Evolutionary conservation across 2,888 invertebrate species (phyloP).

Genomic region (Ashinkailepas kermadecensis): DNA sequence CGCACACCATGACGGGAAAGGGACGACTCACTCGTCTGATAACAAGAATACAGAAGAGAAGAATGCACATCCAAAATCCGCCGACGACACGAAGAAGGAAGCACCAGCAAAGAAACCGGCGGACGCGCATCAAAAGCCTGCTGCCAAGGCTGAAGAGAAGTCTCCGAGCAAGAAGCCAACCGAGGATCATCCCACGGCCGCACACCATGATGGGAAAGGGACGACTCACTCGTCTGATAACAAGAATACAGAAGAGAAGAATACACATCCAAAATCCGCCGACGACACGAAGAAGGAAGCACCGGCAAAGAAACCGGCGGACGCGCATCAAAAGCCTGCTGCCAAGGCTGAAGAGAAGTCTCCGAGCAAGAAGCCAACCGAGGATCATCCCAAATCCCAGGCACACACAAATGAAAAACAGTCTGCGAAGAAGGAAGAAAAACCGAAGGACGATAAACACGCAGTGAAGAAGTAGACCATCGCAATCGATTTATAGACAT

Average conservation of each 20-base stretch:
- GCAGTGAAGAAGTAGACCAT: too few relatives aligned
- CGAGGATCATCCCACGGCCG: background rate
- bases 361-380: background rate
- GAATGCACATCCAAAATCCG: background rate
- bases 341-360: background rate
- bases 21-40: background rate
- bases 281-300: background rate
- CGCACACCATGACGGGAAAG: background rate
- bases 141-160: background rate
- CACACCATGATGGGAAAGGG: background rate
- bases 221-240: background rate
- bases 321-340: background rate
- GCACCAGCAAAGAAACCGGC: background rate
- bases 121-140: background rate
- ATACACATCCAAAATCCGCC: background rate
- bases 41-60: background rate
- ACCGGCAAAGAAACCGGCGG: background rate
- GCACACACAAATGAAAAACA: background rate
- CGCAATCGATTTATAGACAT: too few relatives aligned
- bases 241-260: background rate
- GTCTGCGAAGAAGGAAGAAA: background rate
- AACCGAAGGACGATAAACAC: background rate
- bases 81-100: background rate
- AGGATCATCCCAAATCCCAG: background rate
- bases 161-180: background rate